A percentile compares a stretch with the other conserved stretches of the same genome.
Evolutionary conservation across 1,140 invertebrate genomes (phyloP).

Genomic region (Phymorhynchus buccinoides): DNA sequence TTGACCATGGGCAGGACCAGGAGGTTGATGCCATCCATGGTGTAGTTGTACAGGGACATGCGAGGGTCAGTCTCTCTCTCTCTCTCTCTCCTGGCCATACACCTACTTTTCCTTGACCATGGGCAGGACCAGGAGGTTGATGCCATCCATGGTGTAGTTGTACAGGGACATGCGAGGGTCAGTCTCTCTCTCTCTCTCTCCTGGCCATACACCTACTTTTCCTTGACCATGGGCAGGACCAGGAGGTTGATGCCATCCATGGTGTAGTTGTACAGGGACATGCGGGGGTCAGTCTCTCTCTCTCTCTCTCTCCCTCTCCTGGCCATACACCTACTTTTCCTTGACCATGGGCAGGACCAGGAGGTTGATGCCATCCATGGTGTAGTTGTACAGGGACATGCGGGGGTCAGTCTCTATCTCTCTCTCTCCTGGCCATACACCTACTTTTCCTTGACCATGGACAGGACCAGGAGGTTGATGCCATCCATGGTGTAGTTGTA

Average conservation of each 20-base stretch:
- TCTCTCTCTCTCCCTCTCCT: no score
- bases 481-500: constrained; percentile 97
- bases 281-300: constrained; percentile 84
- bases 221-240: constrained; percentile 95
- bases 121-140: constrained; percentile 92
- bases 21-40: constrained; percentile 94
- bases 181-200: no score
- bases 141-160: constrained; percentile 95
- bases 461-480: constrained; percentile 92
- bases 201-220: constrained; percentile 91
- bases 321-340: constrained; percentile 84
- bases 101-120: constrained; percentile 97
- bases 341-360: constrained; percentile 96
- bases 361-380: constrained; percentile 94
- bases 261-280: constrained; percentile 94
- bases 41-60: constrained; percentile 93
- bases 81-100: no score
- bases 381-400: constrained; percentile 93
- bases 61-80: constrained; percentile 85
- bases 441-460: constrained; percentile 97
- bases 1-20: constrained; percentile 96
- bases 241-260: constrained; percentile 96
- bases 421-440: constrained; percentile 71
- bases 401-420: constrained; percentile 84
- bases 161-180: constrained; percentile 92